Evolutionary conservation across 2,797 vertebrate species (phyloP), one percentile per base, ranked within the genome.

Genomic region (Siniperca undulata): DNA sequence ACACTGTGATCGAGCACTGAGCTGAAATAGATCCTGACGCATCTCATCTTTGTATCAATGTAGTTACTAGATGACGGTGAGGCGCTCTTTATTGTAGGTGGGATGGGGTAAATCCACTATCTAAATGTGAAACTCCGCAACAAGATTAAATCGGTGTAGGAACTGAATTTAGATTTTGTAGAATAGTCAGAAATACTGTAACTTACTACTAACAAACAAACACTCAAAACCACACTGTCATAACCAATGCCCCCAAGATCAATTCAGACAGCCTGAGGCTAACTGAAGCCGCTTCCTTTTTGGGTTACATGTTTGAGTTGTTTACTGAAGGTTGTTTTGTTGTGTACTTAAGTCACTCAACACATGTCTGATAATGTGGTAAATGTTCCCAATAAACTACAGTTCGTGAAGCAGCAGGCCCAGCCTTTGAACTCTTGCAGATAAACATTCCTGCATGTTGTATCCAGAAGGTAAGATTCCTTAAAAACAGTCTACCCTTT

Each of bases 301-400:
- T 72, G 42, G 74, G 72, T 55, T 30, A 66, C 4, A 80, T 68
- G 50, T 58, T 69, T 48, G 27, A 40, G n/a, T 30, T 82, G 58
- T 82, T 84, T 83, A 74, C 67, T n/a, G 5, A 69, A 19, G 40
- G 34, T 60, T 76, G 64, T 84, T 81, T 80, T 58, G 22, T 68
- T 74, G 27, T 67, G 22, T 59, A 65, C 50, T 72, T 20, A 59
- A 30, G 46, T 11, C 64, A 70, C 34, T 69, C 16, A 17, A 20
- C 13, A 68, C 12, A 34, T 56, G 44, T 71, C 38, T 61, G 72
- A 81, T 30, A 69, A 67, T 27, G 24, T 56, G 36, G 36, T 80
- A 9, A 52, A 36, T 36, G 40, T 68, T 52, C 24, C 36, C 48
- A 55, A 12, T 74, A 74, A 46, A 68, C 17, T 24, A 50, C n/a